These are phyloP conservation scores for Ectropis grisescens DNA, from an alignment of 1,140 invertebrate species.

Conservation along the genomic window DNA sequence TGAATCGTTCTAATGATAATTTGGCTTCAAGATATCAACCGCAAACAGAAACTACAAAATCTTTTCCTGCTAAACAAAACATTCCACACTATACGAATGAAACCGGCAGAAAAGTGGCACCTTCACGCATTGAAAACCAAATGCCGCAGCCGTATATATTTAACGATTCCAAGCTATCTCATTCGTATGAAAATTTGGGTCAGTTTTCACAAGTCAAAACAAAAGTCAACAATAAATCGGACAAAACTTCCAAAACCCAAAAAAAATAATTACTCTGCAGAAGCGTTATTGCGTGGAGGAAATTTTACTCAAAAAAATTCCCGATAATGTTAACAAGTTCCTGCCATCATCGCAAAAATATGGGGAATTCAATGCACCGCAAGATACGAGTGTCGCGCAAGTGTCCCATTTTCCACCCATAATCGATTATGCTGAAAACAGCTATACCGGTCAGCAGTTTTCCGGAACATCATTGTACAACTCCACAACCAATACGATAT, in stretches of 20 bases:
- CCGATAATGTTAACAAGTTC: conserved; percentile 38
- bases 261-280: conserved; percentile 58
- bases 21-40: conserved; percentile 38
- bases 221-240: conserved; percentile 37
- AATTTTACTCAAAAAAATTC: conserved; percentile 49
- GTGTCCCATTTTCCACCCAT: conserved; percentile 59
- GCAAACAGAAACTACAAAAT: conserved; percentile 31
- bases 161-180: conserved; percentile 37
- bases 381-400: conserved; percentile 51
- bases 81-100: conserved; percentile 28
- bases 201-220: conserved; percentile 40
- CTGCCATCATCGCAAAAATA: conserved; percentile 43
- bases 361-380: conserved; percentile 38
- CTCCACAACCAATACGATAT: conserved; percentile 55
- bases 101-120: conserved; percentile 31
- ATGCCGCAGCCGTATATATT: conserved; percentile 43
- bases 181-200: conserved; percentile 35
- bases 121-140: conserved; percentile 32
- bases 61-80: conserved; percentile 32
- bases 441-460: conserved; percentile 49
- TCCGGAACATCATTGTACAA: conserved; percentile 55
- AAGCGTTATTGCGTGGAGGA: conserved; percentile 51
- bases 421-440: conserved; percentile 56
- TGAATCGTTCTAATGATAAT: conserved; percentile 56
- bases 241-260: conserved; percentile 47